Evolutionary conservation across 2,888 invertebrate genomes (phyloP), one percentile per base, ranked within the genome.

Genomic region (Eucriotettix oculatus): DNA sequence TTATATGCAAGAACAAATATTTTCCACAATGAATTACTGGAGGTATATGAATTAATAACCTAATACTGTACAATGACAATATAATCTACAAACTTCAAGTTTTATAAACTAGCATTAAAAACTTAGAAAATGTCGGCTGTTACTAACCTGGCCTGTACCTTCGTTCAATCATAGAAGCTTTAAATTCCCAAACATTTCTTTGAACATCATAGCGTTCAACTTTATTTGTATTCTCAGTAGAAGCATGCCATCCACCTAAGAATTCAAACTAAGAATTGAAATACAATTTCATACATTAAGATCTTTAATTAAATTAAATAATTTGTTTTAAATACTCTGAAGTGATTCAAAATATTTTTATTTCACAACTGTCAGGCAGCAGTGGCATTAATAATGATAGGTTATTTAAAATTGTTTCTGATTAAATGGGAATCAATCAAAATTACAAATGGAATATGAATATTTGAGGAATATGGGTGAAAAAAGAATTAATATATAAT

Each of bases 161-260:
- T 58, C 74, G 68, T 65, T 76, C 76, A 62, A 69, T 67, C 75
- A 77, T 75, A 5, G 75, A 68, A 12, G 72, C 70, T 56, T 71
- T 70, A 63, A 71, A 71, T 58, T 71, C 68, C 77, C 77, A 77
- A 16, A 68, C 69, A 65, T 75, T 71, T 16, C 69, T 72, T 43
- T 68, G 66, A 2, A 74, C 70, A 65, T 76, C 71, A 64, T 71
- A 76, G 56, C 74, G 70, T 66, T 77, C 77, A 59, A 76, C 76
- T 65, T 75, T 73, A 65, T 74, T 76, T 3, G 76, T 77, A 66
- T 76, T 76, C 66, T 76, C 76, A 48, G 75, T 75, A 5, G 75
- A 74, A 5, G 75, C 76, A 67, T 76, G 75, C 76, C 76, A 76
- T 10, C 77, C 77, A 57, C 76, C 76, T 75, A 56, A 17, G 40